Base-by-base conservation (phyloP, 2,113 vertebrate genomes). In the Perca flavescens region DNA sequence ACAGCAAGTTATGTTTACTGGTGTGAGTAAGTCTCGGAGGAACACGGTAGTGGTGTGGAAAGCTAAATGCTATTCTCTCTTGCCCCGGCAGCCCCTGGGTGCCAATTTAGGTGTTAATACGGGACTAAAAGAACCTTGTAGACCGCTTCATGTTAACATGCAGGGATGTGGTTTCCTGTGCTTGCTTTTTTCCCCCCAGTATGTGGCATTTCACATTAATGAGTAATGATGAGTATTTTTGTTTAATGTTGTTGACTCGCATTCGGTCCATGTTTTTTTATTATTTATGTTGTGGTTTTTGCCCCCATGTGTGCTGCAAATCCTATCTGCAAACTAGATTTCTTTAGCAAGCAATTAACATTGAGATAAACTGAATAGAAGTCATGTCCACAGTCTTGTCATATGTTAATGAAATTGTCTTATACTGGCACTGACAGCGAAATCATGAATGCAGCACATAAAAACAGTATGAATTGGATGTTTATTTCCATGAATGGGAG, bases 401-500 rank as follows among this genome's bases (percentile, higher is more conserved):
- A 69, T 16, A 71, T 67, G 75, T 66, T 69, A 83, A 74, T 77
- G 40, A 80, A 78, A 71, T 5, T n/a, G 25, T 70, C 54, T 73
- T 49, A 34, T 36, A 31, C 31, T 16, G 2, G 65, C 40, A 25
- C 14, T 22, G n/a, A 79, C 5, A 5, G 21, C 49, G 22, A 61
- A 66, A 40, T 78, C 50, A 19, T 50, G 49, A 56, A 28, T 47
- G 31, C 10, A 25, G 40, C 14, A 16, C 40, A 56, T 8, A 57
- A 21, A 64, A 54, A 40, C 21, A 9, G 36, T 19, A 21, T 78
- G 70, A 85, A 86, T 22, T 46, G 50, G 19, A 66, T 89, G 72
- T 90, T 86, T 80, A 66, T 85, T 70, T 75, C 58, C 11, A 49
- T 81, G 74, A 87, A 88, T 87, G 65, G 36, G 66, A 54, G 68